Base-by-base conservation (phyloP, 2,888 invertebrate species). In the Coleophora flavipennella region DNA sequence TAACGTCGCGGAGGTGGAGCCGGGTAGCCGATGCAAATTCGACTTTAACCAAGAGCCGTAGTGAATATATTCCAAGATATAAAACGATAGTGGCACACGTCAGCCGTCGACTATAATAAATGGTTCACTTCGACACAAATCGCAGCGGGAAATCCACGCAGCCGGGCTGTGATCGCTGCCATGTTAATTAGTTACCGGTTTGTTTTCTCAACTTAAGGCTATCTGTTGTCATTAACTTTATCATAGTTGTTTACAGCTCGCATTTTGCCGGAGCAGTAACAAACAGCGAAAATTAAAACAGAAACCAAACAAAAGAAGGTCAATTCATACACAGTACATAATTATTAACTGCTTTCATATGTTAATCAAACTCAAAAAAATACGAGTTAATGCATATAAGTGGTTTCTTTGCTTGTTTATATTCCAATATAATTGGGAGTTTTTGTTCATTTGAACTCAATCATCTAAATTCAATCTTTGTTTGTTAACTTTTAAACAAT, bases 121-220 rank as follows among this genome's bases (percentile, higher is more conserved):
- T 83, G 75, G 81, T 79, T 76, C 78, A 75, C 67, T 70, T 72
- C 63, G 72, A 76, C 73, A 76, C 69, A 69, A 77, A 66, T 74
- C 62, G 68, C 79, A 79, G 79, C 78, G 78, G 81, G 73, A 78
- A 83, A 80, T 81, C 76, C 83, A 83, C 79, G 81, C 80, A 70
- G 72, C 69, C 65, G 67, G 65, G 62, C 67, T 73, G 80, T 84
- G 83, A 83, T 83, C 73, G 69, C 64, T 62, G 59, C 59, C 64
- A 65, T 64, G 68, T 71, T 79, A 76, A 79, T 79, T 77, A 68
- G 63, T 72, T 65, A 58, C 60, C 51, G 62, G 59, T 62, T 71
- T 70, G 62, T 73, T 68, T 68, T 69, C 67, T 69, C 62, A 59
- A n/a, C 53, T 62, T 55, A 48, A 50, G 56, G 49, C 57, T 57